Conservation (phyloP, 2,113 vertebrate species). For the Anas platyrhynchos region DNA sequence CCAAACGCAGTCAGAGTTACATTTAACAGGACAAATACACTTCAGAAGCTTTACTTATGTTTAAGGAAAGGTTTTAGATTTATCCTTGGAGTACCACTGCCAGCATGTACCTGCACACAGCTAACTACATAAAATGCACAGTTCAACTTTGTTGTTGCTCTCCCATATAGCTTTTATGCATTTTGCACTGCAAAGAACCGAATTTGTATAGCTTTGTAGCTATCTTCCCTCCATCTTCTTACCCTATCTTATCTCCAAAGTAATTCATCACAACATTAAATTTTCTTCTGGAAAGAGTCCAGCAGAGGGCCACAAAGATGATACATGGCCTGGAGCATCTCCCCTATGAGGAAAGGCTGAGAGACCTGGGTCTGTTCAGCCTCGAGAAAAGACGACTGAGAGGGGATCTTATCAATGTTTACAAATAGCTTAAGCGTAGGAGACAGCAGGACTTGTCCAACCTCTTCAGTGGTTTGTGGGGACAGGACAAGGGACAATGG, state of each 20-base stretch:
- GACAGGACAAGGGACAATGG: too few species aligned
- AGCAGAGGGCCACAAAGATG: too few species aligned
- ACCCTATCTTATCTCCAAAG: not conserved
- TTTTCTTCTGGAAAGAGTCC: too few species aligned
- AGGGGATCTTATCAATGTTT: too few species aligned
- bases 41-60: not conserved
- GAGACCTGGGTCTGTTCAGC: too few species aligned
- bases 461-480: too few species aligned
- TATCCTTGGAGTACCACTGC: not conserved
- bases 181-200: not conserved
- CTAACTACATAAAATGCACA: fast-evolving
- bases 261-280: not conserved
- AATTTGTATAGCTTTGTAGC: not conserved
- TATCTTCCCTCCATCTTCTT: not conserved
- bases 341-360: too few species aligned
- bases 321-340: too few species aligned
- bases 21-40: not conserved
- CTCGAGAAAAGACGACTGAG: too few species aligned
- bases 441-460: too few species aligned
- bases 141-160: not conserved
- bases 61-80: not conserved
- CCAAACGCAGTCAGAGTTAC: not conserved
- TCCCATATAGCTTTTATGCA: not conserved
- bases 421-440: too few species aligned
- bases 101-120: not conserved